A percentile compares a stretch with the other conserved stretches of the same genome.
Evolutionary conservation across 2,797 vertebrate species (phyloP).

Genomic region (Sebastes aleutianus): DNA sequence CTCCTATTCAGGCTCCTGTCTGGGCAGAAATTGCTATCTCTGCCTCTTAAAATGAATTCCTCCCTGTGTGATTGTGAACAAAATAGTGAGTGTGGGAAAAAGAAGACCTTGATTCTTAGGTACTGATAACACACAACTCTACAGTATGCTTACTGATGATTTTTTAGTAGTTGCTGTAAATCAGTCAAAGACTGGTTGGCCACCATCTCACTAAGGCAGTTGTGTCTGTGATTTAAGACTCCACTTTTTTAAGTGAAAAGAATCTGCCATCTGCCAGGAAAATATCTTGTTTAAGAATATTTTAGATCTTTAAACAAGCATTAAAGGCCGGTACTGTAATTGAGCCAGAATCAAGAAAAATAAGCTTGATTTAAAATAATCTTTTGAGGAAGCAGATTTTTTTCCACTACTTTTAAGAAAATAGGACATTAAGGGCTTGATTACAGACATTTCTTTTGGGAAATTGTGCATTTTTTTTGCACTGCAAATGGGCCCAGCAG

Average conservation of each 20-base stretch:
- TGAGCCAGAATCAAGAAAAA: not conserved
- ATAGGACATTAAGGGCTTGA: not conserved
- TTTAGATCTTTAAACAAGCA: not conserved
- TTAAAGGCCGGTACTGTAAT: not conserved
- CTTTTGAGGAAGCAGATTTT: not conserved
- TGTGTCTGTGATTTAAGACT: not conserved
- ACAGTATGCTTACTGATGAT: not conserved
- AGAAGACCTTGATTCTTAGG: not conserved
- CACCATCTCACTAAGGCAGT: not conserved
- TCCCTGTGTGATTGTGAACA: not conserved
- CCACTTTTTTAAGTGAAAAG: not conserved
- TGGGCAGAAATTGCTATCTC: conserved; percentile 2
- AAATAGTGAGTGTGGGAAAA: not conserved
- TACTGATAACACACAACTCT: not conserved
- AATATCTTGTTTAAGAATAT: not conserved
- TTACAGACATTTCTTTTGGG: not conserved
- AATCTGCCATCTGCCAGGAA: not conserved
- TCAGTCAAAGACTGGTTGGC: not conserved
- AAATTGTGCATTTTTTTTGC: not conserved
- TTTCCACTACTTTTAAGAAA: not conserved
- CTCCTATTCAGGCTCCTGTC: conserved; percentile 18
- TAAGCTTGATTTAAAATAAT: not conserved
- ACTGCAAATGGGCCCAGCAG: not conserved
- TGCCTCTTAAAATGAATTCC: conserved; percentile 5
- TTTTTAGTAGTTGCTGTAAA: not conserved